phyloP scores from a whole-genome alignment of 1,140 invertebrate genomes.

The Cydia amplana region DNA sequence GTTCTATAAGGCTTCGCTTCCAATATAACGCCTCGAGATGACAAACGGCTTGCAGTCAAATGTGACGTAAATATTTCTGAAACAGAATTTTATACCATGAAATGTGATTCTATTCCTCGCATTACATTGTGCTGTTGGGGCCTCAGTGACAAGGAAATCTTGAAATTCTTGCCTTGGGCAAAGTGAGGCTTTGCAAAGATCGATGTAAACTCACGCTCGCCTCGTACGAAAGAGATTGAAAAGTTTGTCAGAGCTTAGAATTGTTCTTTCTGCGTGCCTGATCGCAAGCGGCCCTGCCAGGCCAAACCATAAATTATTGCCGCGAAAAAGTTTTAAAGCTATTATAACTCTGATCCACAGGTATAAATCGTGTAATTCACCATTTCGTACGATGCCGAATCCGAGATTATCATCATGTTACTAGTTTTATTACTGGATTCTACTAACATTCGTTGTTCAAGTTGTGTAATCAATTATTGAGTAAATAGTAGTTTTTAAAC shows the following conservation, averaged over 20 bases:
- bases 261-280: conserved; percentile 55
- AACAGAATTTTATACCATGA: conserved; percentile 38
- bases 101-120: conserved; percentile 27
- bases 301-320: conserved; percentile 56
- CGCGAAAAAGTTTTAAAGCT: conserved; percentile 55
- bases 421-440: conserved; percentile 7
- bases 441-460: not conserved
- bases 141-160: conserved; percentile 28
- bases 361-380: conserved; percentile 45
- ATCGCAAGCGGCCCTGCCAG: conserved; percentile 44
- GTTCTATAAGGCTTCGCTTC: conserved; percentile 59
- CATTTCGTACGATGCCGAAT: not conserved
- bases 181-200: conserved; percentile 33
- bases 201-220: conserved; percentile 38
- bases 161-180: conserved; percentile 29
- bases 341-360: conserved; percentile 51
- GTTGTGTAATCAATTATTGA: not conserved
- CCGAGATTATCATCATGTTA: not conserved
- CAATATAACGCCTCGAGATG: conserved; percentile 62
- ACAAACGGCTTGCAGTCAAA: conserved; percentile 62
- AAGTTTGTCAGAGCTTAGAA: conserved; percentile 51
- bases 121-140: conserved; percentile 30
- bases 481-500: too few relatives aligned
- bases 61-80: conserved; percentile 56
- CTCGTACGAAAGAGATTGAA: conserved; percentile 48